Conservation (phyloP, 2,797 vertebrate species). For the Myotis pilosus region DNA sequence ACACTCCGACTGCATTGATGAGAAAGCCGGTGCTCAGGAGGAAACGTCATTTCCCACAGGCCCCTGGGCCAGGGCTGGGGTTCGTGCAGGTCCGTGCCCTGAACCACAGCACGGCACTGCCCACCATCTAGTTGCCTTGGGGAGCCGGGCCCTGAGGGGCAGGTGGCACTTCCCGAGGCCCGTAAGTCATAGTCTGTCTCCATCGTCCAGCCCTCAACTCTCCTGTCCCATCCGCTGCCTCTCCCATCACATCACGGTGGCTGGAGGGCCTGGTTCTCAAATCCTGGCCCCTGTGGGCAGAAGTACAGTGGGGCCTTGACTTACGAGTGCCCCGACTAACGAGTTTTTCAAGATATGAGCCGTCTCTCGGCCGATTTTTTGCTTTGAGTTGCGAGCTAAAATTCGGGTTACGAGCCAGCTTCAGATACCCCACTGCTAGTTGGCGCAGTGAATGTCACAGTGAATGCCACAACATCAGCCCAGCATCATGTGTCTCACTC, state of each 20-base stretch:
- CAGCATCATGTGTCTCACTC: too few relatives aligned
- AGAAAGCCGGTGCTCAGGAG: background rate
- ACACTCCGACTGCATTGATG: background rate
- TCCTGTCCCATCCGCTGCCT: background rate
- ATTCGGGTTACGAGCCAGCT: too few relatives aligned
- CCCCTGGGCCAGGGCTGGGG: background rate
- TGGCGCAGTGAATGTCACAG: too few relatives aligned
- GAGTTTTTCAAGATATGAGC: too few relatives aligned
- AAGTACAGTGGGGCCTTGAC: background rate
- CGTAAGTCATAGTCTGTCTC: background rate
- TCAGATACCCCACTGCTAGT: too few relatives aligned
- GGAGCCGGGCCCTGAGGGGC: background rate
- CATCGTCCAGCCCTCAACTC: background rate
- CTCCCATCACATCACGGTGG: fast-evolving
- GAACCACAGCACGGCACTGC: fast-evolving
- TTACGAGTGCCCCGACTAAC: too few relatives aligned
- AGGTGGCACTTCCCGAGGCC: background rate
- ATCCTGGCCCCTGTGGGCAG: background rate
- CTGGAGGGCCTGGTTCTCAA: background rate
- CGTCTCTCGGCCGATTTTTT: too few relatives aligned
- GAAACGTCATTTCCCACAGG: background rate
- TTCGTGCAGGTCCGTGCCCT: fast-evolving
- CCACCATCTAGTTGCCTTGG: background rate
- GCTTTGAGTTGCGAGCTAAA: too few relatives aligned
- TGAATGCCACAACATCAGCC: too few relatives aligned